These are phyloP conservation scores for Benthosema pterotum DNA, from an alignment of 2,797 vertebrate genomes.

Conservation along the genomic window DNA sequence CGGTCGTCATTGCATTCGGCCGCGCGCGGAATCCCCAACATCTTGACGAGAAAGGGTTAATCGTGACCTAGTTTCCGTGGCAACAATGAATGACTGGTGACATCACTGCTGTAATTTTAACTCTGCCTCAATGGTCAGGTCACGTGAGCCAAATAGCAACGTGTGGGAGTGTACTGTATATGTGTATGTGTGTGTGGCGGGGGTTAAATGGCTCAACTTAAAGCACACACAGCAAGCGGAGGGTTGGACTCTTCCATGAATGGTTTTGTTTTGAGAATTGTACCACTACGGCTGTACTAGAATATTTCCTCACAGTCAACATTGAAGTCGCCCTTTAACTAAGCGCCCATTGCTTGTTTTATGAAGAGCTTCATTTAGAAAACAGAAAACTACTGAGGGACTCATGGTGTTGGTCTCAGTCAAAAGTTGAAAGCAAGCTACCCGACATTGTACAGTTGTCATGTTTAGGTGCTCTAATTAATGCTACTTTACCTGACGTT, in stretches of 20 bases:
- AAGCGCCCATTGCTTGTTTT: neutral
- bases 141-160: conserved; percentile 60
- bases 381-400: no score
- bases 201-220: conserved; percentile 41
- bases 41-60: conserved; percentile 71
- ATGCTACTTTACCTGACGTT: conserved; percentile 23
- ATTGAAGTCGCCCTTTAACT: conserved; percentile 15
- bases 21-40: conserved; percentile 64
- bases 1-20: conserved; percentile 47
- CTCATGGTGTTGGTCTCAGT: no score
- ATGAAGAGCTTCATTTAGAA: conserved; percentile 2
- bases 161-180: neutral
- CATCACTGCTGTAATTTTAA: conserved; percentile 81
- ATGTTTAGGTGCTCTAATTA: conserved; percentile 23
- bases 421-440: conserved; percentile 7
- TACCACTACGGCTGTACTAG: conserved; percentile 28
- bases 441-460: conserved; percentile 10
- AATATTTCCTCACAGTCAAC: conserved; percentile 56
- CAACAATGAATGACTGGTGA: conserved; percentile 79
- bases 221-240: conserved; percentile 68
- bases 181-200: conserved; percentile 22
- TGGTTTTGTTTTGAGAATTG: conserved; percentile 47
- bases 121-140: conserved; percentile 57
- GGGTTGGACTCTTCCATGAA: conserved; percentile 70
- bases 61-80: conserved; percentile 81